Evolutionary conservation across 53 echinoderm and acorn worm genomes (phyloP).

Genomic region (Holothuria scabra): DNA sequence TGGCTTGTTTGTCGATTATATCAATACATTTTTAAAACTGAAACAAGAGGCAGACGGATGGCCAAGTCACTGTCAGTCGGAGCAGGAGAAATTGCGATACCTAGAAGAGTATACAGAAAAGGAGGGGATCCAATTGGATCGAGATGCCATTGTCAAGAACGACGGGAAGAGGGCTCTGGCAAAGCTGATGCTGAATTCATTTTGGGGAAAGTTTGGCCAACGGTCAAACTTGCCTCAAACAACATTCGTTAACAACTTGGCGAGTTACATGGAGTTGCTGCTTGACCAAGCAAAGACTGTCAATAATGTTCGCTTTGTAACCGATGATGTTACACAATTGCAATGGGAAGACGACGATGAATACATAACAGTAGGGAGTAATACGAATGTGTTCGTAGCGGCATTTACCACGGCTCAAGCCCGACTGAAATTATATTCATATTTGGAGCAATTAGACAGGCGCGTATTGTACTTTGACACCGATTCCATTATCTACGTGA

Average conservation of each 20-base stretch:
- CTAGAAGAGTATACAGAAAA: too few relatives aligned
- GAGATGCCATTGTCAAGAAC: conserved; percentile 45
- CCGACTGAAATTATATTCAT: not conserved
- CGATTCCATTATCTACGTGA: conserved; percentile 54
- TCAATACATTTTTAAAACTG: conserved; percentile 66
- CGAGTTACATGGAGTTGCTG: not conserved
- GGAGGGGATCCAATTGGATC: too few relatives aligned
- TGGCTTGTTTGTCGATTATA: conserved; percentile 66
- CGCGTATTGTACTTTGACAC: conserved; percentile 39
- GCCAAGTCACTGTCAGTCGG: conserved; percentile 61
- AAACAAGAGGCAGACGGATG: conserved; percentile 78
- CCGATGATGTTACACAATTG: conserved; percentile 1
- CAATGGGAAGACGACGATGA: conserved; percentile 2
- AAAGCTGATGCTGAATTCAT: conserved; percentile 70
- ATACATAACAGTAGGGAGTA: not conserved
- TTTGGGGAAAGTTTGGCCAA: conserved; percentile 68
- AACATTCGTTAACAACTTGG: not conserved
- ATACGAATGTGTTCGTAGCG: conserved; percentile 17
- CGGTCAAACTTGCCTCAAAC: conserved; percentile 14
- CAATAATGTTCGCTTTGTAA: not conserved
- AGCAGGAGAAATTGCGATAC: not conserved
- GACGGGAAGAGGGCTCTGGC: conserved; percentile 52
- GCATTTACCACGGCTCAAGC: conserved; percentile 33
- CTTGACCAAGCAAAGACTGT: conserved; percentile 1
- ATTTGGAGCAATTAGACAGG: conserved; percentile 2